phyloP scores from a whole-genome alignment of 2,888 invertebrate species.

The Watsonalla binaria region DNA sequence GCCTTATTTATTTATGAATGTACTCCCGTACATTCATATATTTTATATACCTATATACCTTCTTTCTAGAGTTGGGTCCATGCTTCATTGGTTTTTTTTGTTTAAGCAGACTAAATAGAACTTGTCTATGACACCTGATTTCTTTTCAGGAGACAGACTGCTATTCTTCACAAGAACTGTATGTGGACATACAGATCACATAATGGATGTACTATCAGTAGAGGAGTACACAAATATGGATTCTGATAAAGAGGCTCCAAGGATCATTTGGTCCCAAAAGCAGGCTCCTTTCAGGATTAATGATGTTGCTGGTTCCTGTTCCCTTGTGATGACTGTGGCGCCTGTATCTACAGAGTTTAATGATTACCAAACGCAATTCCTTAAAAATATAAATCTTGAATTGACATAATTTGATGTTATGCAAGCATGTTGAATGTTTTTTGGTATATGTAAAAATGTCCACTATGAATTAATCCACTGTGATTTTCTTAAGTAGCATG shows the following conservation, averaged over 20 bases:
- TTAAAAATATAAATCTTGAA: slow-evolving; percentile 13
- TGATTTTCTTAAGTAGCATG: no score
- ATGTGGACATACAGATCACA: slow-evolving; percentile 24
- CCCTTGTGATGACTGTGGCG: slow-evolving; percentile 38
- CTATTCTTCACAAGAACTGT: slow-evolving; percentile 46
- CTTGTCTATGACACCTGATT: no score
- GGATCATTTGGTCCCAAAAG: slow-evolving; percentile 30
- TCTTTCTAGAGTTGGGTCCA: not conserved
- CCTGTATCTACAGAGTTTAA: slow-evolving; percentile 34
- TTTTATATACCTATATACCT: no score
- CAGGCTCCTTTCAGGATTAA: slow-evolving; percentile 38
- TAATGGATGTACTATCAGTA: slow-evolving; percentile 29
- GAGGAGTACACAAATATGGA: slow-evolving; percentile 36
- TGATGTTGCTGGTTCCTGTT: slow-evolving; percentile 49
- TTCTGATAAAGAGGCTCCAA: slow-evolving; percentile 19
- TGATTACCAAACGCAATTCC: slow-evolving; percentile 37
- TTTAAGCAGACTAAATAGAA: not conserved
- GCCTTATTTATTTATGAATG: no score
- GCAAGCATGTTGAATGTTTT: no score
- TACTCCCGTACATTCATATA: no score
- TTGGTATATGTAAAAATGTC: no score
- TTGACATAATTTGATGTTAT: no score
- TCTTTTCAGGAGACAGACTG: slow-evolving; percentile 44
- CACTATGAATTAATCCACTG: no score
- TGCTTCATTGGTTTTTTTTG: not conserved